A percentile compares a stretch with the other conserved stretches of the same genome.
Conservation (phyloP, 2,888 invertebrate species). For the Chymomyza caudatula region DNA sequence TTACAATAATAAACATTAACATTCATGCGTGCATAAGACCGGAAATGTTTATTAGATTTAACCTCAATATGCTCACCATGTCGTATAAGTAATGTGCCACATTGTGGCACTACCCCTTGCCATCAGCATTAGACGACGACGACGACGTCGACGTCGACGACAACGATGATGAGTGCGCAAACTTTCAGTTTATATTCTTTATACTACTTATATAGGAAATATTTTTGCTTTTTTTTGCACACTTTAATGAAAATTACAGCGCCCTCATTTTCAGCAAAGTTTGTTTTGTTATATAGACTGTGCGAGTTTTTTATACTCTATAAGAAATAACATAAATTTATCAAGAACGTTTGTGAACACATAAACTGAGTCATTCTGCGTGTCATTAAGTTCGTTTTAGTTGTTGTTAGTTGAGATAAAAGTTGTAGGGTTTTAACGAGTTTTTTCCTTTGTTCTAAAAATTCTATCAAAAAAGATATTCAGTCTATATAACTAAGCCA, state of each 20-base stretch:
- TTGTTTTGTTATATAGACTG: conserved; percentile 1
- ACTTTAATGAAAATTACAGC: conserved; percentile 1
- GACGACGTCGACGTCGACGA: background rate
- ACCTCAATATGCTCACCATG: conserved; percentile 44
- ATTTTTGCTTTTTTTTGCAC: conserved; percentile 11
- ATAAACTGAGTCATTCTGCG: background rate
- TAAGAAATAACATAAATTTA: background rate
- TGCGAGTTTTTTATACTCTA: background rate
- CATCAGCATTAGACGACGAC: background rate
- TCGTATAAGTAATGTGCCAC: conserved; percentile 49
- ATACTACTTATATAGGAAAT: background rate
- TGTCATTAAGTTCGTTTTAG: background rate
- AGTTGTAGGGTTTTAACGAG: no score
- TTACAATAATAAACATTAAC: conserved; percentile 60
- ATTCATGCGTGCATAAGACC: conserved; percentile 58
- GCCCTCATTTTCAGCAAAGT: background rate
- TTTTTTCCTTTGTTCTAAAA: no score
- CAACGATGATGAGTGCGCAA: background rate
- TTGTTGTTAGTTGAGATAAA: background rate
- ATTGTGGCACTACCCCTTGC: background rate
- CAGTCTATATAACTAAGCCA: no score
- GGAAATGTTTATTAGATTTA: conserved; percentile 61
- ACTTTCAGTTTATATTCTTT: background rate
- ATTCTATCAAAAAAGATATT: no score
- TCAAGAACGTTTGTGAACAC: background rate